Evolutionary conservation across 2,797 vertebrate genomes (phyloP).

Genomic region (Myioborus miniatus): DNA sequence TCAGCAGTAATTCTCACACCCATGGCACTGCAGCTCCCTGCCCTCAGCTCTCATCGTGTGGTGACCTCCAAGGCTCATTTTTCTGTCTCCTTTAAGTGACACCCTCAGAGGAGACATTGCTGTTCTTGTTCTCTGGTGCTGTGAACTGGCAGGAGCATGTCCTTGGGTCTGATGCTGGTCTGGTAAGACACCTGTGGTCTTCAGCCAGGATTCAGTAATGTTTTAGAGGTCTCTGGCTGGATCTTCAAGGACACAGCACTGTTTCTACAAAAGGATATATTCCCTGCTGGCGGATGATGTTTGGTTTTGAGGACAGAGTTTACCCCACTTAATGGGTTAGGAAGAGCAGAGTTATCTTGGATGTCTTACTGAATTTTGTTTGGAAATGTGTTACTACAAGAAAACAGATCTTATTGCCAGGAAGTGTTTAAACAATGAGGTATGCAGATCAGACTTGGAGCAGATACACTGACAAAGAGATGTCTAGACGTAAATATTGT

Average conservation of each 20-base stretch:
- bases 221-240: neutral
- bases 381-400: neutral
- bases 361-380: neutral
- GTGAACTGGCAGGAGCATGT: neutral
- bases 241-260: neutral
- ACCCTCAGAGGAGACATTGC: neutral
- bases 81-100: neutral
- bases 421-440: neutral
- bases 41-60: neutral
- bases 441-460: neutral
- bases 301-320: neutral
- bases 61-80: neutral
- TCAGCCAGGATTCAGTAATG: neutral
- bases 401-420: neutral
- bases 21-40: neutral
- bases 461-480: neutral
- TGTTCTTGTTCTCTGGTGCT: neutral
- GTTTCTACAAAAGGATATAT: neutral
- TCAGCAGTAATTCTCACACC: neutral
- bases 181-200: neutral
- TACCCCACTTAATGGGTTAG: neutral
- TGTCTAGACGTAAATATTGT: neutral
- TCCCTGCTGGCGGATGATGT: neutral
- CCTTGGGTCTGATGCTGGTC: neutral
- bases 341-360: neutral